Evolutionary conservation across 2,113 vertebrate species (phyloP).

Genomic region (Anoura caudifer): DNA sequence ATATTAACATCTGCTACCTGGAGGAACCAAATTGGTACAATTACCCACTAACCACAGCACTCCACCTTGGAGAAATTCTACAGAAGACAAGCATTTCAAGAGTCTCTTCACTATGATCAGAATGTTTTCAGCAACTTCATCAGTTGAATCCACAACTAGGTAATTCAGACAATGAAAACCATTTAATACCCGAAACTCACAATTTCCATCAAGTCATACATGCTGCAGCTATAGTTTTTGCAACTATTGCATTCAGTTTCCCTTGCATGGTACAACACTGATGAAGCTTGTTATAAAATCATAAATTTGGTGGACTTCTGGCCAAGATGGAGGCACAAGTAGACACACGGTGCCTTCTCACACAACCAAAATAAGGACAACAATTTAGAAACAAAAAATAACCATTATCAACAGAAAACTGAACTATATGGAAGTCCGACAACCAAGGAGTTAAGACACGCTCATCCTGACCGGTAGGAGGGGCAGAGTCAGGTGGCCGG

Average conservation of each 20-base stretch:
- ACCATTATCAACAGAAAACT: too few relatives aligned
- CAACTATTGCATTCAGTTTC: background rate
- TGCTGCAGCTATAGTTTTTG: background rate
- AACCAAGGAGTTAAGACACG: too few relatives aligned
- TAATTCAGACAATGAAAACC: constrained; percentile 27
- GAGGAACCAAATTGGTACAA: constrained; percentile 25
- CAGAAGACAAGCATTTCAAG: constrained; percentile 46
- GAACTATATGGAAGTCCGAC: too few relatives aligned
- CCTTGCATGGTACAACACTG: background rate
- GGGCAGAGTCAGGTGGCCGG: too few relatives aligned
- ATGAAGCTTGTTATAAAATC: background rate
- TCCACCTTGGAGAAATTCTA: constrained; percentile 1
- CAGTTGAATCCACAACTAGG: background rate
- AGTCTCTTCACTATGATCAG: constrained; percentile 55
- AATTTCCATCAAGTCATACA: background rate
- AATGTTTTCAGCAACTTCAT: constrained; percentile 28
- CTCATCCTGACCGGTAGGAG: too few relatives aligned
- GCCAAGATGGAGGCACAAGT: too few relatives aligned
- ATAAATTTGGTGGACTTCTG: background rate
- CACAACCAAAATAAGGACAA: too few relatives aligned
- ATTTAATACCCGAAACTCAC: background rate
- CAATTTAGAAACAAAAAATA: too few relatives aligned
- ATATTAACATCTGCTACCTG: constrained; percentile 45
- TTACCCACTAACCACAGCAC: constrained; percentile 29
- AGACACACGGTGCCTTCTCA: too few relatives aligned